A percentile compares a stretch with the other conserved stretches of the same genome.
Conservation (phyloP, 2,113 vertebrate species). For the Spilogale gracilis region DNA sequence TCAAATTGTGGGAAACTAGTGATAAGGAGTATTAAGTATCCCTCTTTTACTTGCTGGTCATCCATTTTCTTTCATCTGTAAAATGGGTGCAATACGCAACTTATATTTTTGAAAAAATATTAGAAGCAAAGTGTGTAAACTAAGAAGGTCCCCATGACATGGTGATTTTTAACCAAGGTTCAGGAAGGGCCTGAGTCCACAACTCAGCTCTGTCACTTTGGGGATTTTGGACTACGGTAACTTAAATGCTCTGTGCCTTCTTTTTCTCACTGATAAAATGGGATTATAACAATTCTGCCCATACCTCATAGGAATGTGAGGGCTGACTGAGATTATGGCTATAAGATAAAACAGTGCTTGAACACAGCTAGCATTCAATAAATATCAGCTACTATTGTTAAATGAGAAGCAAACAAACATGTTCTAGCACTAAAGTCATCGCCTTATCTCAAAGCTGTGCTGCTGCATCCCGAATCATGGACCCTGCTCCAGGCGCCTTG, state of each 20-base stretch:
- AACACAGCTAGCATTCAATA: not conserved
- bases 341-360: not conserved
- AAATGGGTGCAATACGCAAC: not conserved
- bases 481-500: too few species aligned
- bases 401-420: not conserved
- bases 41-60: not conserved
- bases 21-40: not conserved
- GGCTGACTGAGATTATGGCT: not conserved
- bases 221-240: not conserved
- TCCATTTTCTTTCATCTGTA: constrained; percentile 17
- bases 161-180: not conserved
- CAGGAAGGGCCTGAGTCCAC: not conserved
- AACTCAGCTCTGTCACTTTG: not conserved
- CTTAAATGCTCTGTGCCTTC: not conserved
- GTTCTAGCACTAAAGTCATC: not conserved
- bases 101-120: not conserved
- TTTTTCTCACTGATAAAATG: not conserved
- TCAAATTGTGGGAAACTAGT: not conserved
- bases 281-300: not conserved
- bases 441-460: too few species aligned
- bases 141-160: not conserved
- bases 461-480: fast-evolving
- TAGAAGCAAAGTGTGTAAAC: not conserved
- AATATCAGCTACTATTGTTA: not conserved
- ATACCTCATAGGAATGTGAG: not conserved